phyloP scores from a whole-genome alignment of 2,888 invertebrate genomes.

The Acronicta leporina region DNA sequence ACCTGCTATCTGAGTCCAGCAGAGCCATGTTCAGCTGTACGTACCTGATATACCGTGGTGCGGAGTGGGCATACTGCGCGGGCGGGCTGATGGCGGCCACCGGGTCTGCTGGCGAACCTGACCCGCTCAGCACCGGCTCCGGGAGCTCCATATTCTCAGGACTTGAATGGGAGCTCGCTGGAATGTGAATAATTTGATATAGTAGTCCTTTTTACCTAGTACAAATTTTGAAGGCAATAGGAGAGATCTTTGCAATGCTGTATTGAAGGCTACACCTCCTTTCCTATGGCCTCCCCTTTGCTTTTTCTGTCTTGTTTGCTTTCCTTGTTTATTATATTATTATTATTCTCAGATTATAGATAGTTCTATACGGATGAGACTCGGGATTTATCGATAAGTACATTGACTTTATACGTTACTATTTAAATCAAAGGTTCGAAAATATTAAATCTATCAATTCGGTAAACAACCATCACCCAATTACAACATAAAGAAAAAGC shows the following conservation, averaged over 20 bases:
- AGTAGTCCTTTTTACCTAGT: background rate
- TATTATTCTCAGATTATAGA: too few relatives aligned
- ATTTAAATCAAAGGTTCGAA: too few relatives aligned
- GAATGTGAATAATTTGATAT: constrained; percentile 1
- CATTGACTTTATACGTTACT: too few relatives aligned
- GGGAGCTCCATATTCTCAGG: constrained; percentile 76
- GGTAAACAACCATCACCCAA: too few relatives aligned
- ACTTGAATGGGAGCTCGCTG: constrained; percentile 84
- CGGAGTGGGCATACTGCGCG: constrained; percentile 91
- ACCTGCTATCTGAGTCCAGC: too few relatives aligned
- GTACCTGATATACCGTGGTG: constrained; percentile 77
- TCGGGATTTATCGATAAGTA: too few relatives aligned
- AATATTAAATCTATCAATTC: too few relatives aligned
- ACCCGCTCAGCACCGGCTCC: constrained; percentile 70
- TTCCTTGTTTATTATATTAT: too few relatives aligned
- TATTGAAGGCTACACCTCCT: background rate
- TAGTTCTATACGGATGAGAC: too few relatives aligned
- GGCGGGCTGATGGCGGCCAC: constrained; percentile 91
- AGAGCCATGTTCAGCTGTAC: background rate
- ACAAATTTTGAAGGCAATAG: background rate
- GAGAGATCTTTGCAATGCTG: background rate
- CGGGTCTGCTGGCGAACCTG: constrained; percentile 81
- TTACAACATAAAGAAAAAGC: too few relatives aligned
- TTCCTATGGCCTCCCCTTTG: too few relatives aligned
- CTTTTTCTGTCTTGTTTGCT: too few relatives aligned